Base-by-base conservation (phyloP, 2,797 vertebrate species). In the Halcyon leucocephala region DNA sequence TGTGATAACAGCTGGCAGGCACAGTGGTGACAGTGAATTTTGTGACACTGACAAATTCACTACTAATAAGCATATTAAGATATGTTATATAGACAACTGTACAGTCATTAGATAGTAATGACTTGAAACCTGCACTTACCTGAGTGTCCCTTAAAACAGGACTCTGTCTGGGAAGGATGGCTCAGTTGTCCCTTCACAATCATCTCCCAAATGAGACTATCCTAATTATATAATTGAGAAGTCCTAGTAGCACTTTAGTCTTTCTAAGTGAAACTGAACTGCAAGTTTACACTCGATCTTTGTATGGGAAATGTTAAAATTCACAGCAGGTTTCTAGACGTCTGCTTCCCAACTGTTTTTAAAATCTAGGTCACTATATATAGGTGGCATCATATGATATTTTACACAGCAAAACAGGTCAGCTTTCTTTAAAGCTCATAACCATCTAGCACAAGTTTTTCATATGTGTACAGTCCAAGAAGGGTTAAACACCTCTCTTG, bases 291-390 rank as follows among this genome's bases (percentile, higher is more conserved):
- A 49, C 31, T 88, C 3, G 2, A 2, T 72, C 49, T 82, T 83
- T 81, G 61, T 28, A 86, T 57, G 46, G 82, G 72, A 90, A 91
- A 94, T 3, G n/a, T 93, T 93, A 83, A 77, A 46, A 91, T 92
- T 93, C 87, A 62, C 60, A 65, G 87, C 70, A 95, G 91, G 74
- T 86, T 95, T 93, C 80, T 80, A 96, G 96, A 88, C 54, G 12
- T 93, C 91, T 93, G 87, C 82, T 91, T 92, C 86, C 89, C 89
- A 96, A 93, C 89, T 80, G 73, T 76, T 86, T 91, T 84, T 80
- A 79, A 93, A 95, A 94, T 96, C 88, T 95, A 91, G 96, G 94
- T 93, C 89, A 81, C 95, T 94, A 84, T 89, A 94, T 92, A 95
- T 87, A 96, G 78, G 76, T 95, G 88, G 71, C 66, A 95, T 70